Percentiles rank a stretch among this genome's conserved stretches.
phyloP scores from a whole-genome alignment of 1,140 invertebrate genomes.

The Calycopis cecrops region DNA sequence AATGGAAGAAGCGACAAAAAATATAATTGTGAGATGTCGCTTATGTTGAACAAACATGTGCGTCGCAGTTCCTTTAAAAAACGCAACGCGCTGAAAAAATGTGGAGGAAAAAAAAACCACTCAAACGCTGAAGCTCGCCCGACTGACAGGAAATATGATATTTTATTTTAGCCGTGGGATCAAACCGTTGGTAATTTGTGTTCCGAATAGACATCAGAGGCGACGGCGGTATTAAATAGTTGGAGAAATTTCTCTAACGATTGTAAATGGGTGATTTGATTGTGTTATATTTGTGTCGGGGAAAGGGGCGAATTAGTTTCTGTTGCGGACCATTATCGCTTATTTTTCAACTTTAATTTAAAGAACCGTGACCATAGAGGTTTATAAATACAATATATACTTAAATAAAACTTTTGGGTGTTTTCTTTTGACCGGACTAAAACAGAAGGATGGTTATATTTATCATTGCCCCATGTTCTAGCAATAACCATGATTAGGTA shows the following conservation, averaged over 20 bases:
- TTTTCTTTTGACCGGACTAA: no score
- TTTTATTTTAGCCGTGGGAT: conserved; percentile 73
- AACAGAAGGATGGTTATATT: no score
- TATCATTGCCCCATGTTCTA: no score
- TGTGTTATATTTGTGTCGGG: background rate
- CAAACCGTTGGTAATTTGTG: conserved; percentile 71
- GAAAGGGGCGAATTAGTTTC: background rate
- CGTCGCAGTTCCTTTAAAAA: conserved; percentile 64
- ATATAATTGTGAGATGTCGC: conserved; percentile 45
- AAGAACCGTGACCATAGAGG: background rate
- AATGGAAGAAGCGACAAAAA: conserved; percentile 44
- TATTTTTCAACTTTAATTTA: background rate
- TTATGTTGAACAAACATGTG: conserved; percentile 68
- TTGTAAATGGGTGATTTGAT: conserved; percentile 18
- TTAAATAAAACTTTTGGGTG: no score
- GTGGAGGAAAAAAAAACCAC: conserved; percentile 52
- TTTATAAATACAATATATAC: no score
- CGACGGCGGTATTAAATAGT: conserved; percentile 55
- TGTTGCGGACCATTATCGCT: background rate
- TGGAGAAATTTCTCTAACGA: conserved; percentile 43
- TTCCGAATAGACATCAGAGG: conserved; percentile 56
- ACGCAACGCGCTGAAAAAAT: conserved; percentile 53
- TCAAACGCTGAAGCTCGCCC: conserved; percentile 59
- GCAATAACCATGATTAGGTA: no score
- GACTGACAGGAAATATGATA: conserved; percentile 72